These are phyloP conservation scores for Macroglossus sobrinus DNA, from an alignment of 2,113 vertebrate genomes.

Conservation along the genomic window DNA sequence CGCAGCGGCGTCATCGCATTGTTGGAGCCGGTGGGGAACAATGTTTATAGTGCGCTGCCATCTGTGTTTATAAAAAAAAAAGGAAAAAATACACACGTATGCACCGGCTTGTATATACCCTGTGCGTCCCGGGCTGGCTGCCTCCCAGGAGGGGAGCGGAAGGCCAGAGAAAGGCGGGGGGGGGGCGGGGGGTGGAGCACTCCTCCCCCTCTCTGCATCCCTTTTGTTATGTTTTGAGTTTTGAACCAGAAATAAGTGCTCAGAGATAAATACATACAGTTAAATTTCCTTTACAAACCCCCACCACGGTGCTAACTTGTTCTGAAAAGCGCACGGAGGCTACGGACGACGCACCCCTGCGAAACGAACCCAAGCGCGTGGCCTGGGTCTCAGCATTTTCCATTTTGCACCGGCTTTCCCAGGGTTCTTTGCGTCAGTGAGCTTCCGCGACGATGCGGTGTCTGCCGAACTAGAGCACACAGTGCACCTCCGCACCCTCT, in stretches of 20 bases:
- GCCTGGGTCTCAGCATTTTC: not conserved
- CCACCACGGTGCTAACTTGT: not conserved
- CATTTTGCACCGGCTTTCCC: not conserved
- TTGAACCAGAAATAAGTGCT: conserved; percentile 11
- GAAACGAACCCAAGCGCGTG: fast-evolving
- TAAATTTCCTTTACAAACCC: not conserved
- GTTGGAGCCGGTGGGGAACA: not conserved
- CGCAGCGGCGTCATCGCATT: not conserved
- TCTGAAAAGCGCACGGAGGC: not conserved
- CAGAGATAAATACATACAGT: not conserved
- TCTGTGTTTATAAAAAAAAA: not conserved
- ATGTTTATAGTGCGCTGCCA: not conserved
- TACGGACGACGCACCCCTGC: not conserved
- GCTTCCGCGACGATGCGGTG: not conserved
- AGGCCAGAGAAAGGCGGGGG: not conserved
- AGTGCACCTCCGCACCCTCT: fast-evolving
- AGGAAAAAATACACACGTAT: not conserved
- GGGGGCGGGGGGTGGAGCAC: too few relatives aligned
- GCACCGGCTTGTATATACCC: not conserved
- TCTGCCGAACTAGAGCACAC: not conserved
- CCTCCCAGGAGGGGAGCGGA: not conserved
- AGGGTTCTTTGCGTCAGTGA: not conserved
- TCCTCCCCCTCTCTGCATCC: too few relatives aligned
- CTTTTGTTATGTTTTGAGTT: not conserved
- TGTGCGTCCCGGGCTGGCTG: not conserved